Conservation (phyloP, 2,113 vertebrate genomes). For the Nesospiza acunhae region DNA sequence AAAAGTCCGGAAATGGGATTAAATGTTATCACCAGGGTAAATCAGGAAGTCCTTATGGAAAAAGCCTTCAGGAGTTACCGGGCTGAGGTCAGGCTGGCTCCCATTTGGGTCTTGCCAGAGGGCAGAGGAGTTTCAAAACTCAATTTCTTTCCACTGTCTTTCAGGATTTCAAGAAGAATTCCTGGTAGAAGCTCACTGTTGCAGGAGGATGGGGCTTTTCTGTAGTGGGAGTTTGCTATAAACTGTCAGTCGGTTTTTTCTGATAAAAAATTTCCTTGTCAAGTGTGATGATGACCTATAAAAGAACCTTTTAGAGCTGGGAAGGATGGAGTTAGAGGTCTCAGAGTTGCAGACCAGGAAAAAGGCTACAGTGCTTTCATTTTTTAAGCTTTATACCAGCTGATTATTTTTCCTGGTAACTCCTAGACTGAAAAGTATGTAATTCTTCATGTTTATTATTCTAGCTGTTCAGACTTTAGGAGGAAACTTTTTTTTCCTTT, state of each 20-base stretch:
- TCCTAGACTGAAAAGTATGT: not conserved
- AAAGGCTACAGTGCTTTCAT: not conserved
- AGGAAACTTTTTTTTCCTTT: not conserved
- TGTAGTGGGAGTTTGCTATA: not conserved
- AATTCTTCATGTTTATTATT: not conserved
- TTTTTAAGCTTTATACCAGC: not conserved
- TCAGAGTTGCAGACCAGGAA: not conserved
- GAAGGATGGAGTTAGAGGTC: not conserved
- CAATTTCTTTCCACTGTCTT: not conserved
- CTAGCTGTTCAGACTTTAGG: not conserved
- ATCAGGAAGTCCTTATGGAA: not conserved
- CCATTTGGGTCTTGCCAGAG: not conserved
- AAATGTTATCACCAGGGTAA: not conserved
- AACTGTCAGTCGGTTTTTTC: not conserved
- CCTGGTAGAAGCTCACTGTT: not conserved
- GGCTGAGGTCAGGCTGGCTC: not conserved
- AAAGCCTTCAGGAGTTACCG: not conserved
- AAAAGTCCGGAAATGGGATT: not conserved
- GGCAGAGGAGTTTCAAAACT: not conserved
- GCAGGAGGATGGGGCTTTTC: not conserved
- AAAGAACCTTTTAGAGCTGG: not conserved
- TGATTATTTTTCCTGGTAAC: not conserved
- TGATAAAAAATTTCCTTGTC: not conserved
- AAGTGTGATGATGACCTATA: not conserved
- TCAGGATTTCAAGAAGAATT: not conserved